Evolutionary conservation across 2,888 invertebrate species (phyloP), one percentile per base, ranked within the genome.

Genomic region (Bombyx huttoni): DNA sequence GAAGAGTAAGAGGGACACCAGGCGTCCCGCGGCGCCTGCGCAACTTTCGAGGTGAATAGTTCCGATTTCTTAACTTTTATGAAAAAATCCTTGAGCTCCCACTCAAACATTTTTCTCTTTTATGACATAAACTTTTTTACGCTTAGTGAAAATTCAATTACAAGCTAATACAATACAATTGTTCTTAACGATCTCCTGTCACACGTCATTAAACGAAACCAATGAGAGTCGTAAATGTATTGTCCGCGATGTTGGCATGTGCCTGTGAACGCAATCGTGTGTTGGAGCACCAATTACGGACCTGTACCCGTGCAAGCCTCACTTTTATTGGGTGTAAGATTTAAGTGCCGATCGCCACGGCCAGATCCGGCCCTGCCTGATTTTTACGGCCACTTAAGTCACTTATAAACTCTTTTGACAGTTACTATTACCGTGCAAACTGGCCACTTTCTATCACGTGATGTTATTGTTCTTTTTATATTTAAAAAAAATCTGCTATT

Each of bases 301-400:
- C 70, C 72, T 70, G 70, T 69, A 67, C 71, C 75, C 67, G 67
- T 56, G 73, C 73, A 76, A 75, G 79, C 74, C 75, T 81, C 75
- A 80, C 79, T 80, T 87, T 87, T 86, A 87, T 87, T 88, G 87
- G 87, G 84, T 85, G 85, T 77, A 85, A 81, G 76, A 81, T 85
- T 86, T 86, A 86, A 86, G 85, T 88, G 86, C 79, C 78, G 77
- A 75, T 80, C 80, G 81, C 79, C 84, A 83, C 83, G 81, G 73
- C 63, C 71, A 71, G 68, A 64, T 74, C 70, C 69, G 71, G 70
- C 65, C 72, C 75, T 73, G 77, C 75, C 73, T 71, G 73, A 77
- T 81, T 82, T 81, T 85, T 78, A 86, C 79, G 73, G 77, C 76
- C 76, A 76, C 76, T 80, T 77, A 75, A 73, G 65, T 58, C 65